phyloP scores from a whole-genome alignment of 1,140 invertebrate genomes.

The Eurosta solidaginis region DNA sequence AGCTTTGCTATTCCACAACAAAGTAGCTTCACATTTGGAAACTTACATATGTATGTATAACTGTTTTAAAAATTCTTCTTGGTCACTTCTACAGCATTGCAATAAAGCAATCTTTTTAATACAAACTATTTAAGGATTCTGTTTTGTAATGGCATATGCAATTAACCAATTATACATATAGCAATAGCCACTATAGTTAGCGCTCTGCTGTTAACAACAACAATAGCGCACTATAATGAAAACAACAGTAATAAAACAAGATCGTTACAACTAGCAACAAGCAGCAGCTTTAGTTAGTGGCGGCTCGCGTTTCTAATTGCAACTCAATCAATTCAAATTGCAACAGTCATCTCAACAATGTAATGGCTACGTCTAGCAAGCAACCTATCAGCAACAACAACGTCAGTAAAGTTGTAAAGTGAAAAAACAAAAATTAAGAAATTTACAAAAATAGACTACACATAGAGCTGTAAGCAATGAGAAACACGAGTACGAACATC shows the following conservation, averaged over 20 bases:
- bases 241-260: not conserved
- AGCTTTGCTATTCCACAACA: too few relatives aligned
- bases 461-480: not conserved
- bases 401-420: not conserved
- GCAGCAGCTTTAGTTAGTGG: not conserved
- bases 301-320: constrained; percentile 2
- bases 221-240: too few relatives aligned
- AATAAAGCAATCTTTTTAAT: not conserved
- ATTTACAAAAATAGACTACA: not conserved
- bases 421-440: too few relatives aligned
- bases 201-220: not conserved
- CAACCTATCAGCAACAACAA: not conserved
- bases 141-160: not conserved
- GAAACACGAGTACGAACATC: not conserved
- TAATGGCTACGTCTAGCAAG: not conserved
- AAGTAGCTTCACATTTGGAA: too few relatives aligned
- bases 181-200: not conserved
- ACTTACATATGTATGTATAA: not conserved
- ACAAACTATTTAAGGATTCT: not conserved
- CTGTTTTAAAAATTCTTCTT: not conserved
- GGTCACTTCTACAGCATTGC: not conserved
- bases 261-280: not conserved
- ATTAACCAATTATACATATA: constrained; percentile 1
- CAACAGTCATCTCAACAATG: not conserved
- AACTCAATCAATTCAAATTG: constrained; percentile 21